phyloP scores from a whole-genome alignment of 1,140 invertebrate species.

The Formica exsecta region DNA sequence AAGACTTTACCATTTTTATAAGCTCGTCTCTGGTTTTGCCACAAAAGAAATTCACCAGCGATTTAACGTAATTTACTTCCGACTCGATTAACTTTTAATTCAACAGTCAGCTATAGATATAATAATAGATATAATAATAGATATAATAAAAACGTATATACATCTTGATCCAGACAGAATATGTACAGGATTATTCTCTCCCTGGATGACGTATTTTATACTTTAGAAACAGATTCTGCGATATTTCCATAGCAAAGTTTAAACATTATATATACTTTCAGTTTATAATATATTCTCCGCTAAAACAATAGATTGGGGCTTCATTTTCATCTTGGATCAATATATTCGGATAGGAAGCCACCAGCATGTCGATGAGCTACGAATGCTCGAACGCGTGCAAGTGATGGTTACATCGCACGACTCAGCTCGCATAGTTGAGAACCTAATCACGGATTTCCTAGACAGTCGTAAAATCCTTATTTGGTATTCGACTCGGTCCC shows the following conservation, averaged over 20 bases:
- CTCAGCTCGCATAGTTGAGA: conserved; percentile 53
- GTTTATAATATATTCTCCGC: neutral
- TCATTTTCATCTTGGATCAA: conserved; percentile 42
- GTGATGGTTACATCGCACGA: conserved; percentile 32
- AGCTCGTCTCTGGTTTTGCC: conserved; percentile 36
- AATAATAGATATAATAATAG: no score
- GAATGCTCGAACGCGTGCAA: conserved; percentile 46
- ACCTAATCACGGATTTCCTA: conserved; percentile 61
- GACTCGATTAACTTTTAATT: conserved; percentile 60
- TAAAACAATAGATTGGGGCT: neutral
- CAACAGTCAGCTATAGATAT: neutral
- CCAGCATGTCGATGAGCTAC: conserved; percentile 51
- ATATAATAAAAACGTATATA: neutral
- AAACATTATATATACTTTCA: neutral
- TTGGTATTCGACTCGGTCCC: conserved; percentile 43
- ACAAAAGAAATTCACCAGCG: conserved; percentile 43
- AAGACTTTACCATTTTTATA: conserved; percentile 42
- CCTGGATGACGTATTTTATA: neutral
- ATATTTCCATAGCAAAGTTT: conserved; percentile 25
- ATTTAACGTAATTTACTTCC: conserved; percentile 44
- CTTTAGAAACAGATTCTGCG: neutral
- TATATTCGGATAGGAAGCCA: conserved; percentile 38
- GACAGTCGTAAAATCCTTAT: conserved; percentile 62
- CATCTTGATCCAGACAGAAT: neutral
- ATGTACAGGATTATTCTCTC: neutral